A percentile compares a stretch with the other conserved stretches of the same genome.
Evolutionary conservation across 2,888 invertebrate genomes (phyloP).

Genomic region (Gastrophysa polygoni): DNA sequence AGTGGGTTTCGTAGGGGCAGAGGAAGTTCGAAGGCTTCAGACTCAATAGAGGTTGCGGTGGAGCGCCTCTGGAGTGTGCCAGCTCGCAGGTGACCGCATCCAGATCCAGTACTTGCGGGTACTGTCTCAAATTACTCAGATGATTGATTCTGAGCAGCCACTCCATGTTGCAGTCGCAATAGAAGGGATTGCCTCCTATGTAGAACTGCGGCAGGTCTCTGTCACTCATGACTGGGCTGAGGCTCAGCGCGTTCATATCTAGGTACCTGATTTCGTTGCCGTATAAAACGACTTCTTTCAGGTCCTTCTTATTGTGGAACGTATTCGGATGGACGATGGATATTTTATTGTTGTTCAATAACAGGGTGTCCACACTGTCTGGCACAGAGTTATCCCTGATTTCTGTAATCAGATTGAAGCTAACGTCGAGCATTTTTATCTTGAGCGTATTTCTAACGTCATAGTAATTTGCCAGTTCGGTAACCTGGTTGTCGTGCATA

Average conservation of each 20-base stretch:
- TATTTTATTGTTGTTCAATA: conserved; percentile 77
- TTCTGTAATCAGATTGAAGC: conserved; percentile 72
- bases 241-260: conserved; percentile 73
- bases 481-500: conserved; percentile 80
- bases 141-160: conserved; percentile 83
- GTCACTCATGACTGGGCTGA: conserved; percentile 69
- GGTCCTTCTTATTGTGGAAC: conserved; percentile 71
- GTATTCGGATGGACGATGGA: conserved; percentile 72
- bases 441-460: conserved; percentile 69
- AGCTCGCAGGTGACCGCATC: conserved; percentile 78
- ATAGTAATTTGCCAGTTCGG: conserved; percentile 75
- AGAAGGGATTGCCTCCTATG: conserved; percentile 81
- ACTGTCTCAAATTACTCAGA: conserved; percentile 72
- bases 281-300: conserved; percentile 78
- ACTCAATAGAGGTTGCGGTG: conserved; percentile 70
- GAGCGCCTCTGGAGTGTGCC: conserved; percentile 68
- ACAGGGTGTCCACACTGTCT: conserved; percentile 73
- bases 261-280: conserved; percentile 75
- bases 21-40: conserved; percentile 78
- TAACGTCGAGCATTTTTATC: conserved; percentile 78
- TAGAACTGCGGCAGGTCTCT: conserved; percentile 78
- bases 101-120: conserved; percentile 81
- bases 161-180: conserved; percentile 87
- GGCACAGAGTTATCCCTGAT: conserved; percentile 74
- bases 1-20: conserved; percentile 81